These are phyloP conservation scores for Triplophysa siluroides DNA, from an alignment of 2,113 vertebrate species.

Conservation along the genomic window DNA sequence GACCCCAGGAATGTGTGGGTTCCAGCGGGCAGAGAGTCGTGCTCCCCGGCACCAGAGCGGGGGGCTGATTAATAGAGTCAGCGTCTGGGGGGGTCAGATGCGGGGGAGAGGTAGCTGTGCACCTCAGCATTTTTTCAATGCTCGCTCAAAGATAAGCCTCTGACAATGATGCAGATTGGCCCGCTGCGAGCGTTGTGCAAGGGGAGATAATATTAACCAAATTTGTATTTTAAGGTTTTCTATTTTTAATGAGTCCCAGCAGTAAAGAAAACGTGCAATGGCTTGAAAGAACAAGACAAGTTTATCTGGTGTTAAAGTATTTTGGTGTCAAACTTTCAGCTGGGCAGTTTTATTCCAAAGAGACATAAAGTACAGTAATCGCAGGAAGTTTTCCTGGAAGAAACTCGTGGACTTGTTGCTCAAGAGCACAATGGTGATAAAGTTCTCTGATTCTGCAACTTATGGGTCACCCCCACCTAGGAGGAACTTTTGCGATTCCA, in stretches of 20 bases:
- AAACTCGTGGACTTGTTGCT: background rate
- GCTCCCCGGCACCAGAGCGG: conserved; percentile 51
- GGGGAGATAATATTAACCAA: conserved; percentile 65
- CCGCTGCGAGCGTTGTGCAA: conserved; percentile 72
- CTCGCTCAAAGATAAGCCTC: conserved; percentile 71
- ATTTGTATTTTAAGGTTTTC: conserved; percentile 74
- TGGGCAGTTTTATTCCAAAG: conserved; percentile 18
- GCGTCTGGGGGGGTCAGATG: conserved; percentile 62
- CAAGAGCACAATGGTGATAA: conserved; percentile 20
- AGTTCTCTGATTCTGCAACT: conserved; percentile 2
- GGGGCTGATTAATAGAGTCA: conserved; percentile 64
- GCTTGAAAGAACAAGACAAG: background rate
- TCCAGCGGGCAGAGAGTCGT: conserved; percentile 46
- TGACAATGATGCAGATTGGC: conserved; percentile 71
- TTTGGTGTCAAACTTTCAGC: conserved; percentile 22
- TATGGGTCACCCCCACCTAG: background rate
- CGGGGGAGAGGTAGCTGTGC: conserved; percentile 73
- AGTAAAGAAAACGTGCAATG: conserved; percentile 22
- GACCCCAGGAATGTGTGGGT: conserved; percentile 68
- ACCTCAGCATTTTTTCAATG: conserved; percentile 81
- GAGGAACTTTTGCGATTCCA: background rate
- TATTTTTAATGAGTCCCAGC: conserved; percentile 71
- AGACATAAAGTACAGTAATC: background rate
- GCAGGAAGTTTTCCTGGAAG: conserved; percentile 15
- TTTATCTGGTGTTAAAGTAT: background rate